Evolutionary conservation across 2,888 invertebrate genomes (phyloP).

Genomic region (Villa cingulata): DNA sequence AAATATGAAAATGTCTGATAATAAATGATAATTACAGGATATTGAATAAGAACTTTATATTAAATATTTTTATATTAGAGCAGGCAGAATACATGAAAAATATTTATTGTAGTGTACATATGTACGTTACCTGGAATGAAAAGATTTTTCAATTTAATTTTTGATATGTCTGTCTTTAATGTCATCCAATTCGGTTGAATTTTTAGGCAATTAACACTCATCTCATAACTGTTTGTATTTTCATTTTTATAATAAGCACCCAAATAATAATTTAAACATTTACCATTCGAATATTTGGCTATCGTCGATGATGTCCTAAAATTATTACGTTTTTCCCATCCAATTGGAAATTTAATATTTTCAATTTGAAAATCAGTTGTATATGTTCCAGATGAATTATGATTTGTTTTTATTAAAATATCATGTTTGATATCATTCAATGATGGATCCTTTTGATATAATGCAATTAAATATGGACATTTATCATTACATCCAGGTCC

Average conservation of each 20-base stretch:
- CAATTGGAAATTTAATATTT: constrained; percentile 43
- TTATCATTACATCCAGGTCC: constrained; percentile 27
- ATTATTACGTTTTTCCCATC: constrained; percentile 41
- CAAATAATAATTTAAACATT: constrained; percentile 58
- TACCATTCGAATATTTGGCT: constrained; percentile 33
- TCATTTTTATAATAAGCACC: constrained; percentile 49
- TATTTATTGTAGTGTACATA: too few species aligned
- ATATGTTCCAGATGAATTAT: constrained; percentile 40
- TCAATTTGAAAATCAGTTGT: constrained; percentile 35
- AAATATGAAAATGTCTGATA: too few species aligned
- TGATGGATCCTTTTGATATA: constrained; percentile 31
- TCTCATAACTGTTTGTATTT: constrained; percentile 33
- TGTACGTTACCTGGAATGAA: constrained; percentile 30
- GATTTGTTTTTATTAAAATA: constrained; percentile 9
- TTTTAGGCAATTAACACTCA: constrained; percentile 53
- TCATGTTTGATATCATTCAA: constrained; percentile 16
- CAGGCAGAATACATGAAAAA: too few species aligned
- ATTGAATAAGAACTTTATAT: too few species aligned
- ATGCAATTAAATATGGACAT: constrained; percentile 30
- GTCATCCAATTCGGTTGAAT: constrained; percentile 80
- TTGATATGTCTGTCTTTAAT: constrained; percentile 33
- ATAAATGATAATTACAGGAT: too few species aligned
- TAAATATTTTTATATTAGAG: too few species aligned
- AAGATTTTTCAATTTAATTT: constrained; percentile 26
- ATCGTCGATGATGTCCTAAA: constrained; percentile 11